Evolutionary conservation across 1,140 invertebrate species (phyloP).

Genomic region (Leptopilina clavipes): DNA sequence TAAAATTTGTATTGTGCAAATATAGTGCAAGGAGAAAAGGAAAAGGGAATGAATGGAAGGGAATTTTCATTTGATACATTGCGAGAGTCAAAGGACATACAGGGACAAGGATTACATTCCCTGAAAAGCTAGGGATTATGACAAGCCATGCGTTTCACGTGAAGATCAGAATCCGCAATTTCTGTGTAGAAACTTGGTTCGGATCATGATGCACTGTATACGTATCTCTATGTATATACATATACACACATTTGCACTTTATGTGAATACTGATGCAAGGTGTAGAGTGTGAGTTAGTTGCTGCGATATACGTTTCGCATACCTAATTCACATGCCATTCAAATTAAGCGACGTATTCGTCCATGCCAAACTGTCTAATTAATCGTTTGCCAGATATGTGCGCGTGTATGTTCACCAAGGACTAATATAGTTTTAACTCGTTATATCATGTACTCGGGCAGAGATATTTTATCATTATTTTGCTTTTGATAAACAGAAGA

Average conservation of each 20-base stretch:
- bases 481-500: no score
- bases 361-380: constrained; percentile 30
- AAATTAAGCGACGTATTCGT: constrained; percentile 20
- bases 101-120: constrained; percentile 24
- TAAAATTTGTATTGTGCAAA: no score
- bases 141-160: constrained; percentile 27
- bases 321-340: constrained; percentile 34
- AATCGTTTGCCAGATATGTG: constrained; percentile 12
- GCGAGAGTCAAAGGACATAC: constrained; percentile 4
- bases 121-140: constrained; percentile 29
- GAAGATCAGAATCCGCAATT: constrained; percentile 29
- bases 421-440: neutral
- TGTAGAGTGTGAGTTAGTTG: neutral
- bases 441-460: neutral
- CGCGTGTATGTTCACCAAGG: neutral
- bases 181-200: constrained; percentile 8
- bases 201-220: neutral
- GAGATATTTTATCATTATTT: no score
- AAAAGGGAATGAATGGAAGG: neutral
- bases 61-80: neutral
- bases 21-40: neutral
- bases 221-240: neutral
- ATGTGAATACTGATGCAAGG: neutral
- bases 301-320: constrained; percentile 18
- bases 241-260: constrained; percentile 22